A percentile compares a stretch with the other conserved stretches of the same genome.
Conservation (phyloP, 1,140 invertebrate genomes). For the Aricia agestis region DNA sequence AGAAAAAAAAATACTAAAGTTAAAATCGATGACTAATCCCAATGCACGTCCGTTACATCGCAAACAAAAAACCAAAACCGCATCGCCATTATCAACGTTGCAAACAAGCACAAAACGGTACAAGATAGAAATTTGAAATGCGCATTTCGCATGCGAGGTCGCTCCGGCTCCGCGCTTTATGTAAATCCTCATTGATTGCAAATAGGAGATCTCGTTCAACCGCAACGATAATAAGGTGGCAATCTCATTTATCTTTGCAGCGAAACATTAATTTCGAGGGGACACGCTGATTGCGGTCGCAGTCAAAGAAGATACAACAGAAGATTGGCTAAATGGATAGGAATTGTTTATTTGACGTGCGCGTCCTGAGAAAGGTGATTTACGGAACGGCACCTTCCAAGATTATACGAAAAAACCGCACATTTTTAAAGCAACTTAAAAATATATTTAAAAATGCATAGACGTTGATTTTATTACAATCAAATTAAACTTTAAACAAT, state of each 20-base stretch:
- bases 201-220: constrained; percentile 55
- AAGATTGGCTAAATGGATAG: no score
- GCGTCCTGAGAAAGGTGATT: no score
- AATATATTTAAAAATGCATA: no score
- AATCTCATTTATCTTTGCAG: constrained; percentile 31
- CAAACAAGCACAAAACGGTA: constrained; percentile 32
- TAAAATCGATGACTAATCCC: no score
- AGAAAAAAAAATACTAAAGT: not conserved
- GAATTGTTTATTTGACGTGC: no score
- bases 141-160: constrained; percentile 47
- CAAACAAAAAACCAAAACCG: not conserved
- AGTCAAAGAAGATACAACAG: no score
- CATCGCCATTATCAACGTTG: not conserved
- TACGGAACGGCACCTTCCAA: no score
- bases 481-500: no score
- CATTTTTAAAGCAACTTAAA: no score
- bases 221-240: constrained; percentile 52
- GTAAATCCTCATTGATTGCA: constrained; percentile 68
- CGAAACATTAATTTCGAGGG: constrained; percentile 27
- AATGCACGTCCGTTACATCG: not conserved
- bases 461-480: no score
- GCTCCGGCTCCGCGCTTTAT: constrained; percentile 48
- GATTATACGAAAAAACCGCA: no score
- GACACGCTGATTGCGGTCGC: not conserved
- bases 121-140: constrained; percentile 44